These are phyloP conservation scores for Pygocentrus nattereri DNA, from an alignment of 2,797 vertebrate species.

Conservation along the genomic window DNA sequence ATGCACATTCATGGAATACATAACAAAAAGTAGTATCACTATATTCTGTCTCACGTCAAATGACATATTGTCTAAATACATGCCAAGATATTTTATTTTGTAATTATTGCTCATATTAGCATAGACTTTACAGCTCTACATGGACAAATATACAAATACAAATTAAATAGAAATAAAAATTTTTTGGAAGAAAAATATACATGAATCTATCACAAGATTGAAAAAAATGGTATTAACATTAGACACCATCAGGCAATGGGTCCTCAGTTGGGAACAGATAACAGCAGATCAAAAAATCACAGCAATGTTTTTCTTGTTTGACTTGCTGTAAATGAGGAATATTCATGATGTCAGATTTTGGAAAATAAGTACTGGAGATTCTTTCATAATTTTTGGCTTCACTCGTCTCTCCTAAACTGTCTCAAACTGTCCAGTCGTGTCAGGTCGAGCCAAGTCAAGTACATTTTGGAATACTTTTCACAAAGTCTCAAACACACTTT, in stretches of 20 bases:
- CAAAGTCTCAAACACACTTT: conserved; percentile 18
- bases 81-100: too few species aligned
- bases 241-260: neutral
- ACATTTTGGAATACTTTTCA: conserved; percentile 11
- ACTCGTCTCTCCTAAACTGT: neutral
- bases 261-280: too few species aligned
- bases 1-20: too few species aligned
- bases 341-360: neutral
- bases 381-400: too few species aligned
- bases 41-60: too few species aligned
- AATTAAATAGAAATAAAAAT: too few species aligned
- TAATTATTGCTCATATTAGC: too few species aligned
- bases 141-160: too few species aligned
- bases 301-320: neutral
- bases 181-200: too few species aligned
- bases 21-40: too few species aligned
- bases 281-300: neutral
- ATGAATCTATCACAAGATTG: neutral
- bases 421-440: neutral
- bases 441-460: conserved; percentile 12
- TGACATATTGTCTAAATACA: too few species aligned
- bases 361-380: neutral
- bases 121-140: too few species aligned
- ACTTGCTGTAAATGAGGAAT: neutral
- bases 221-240: neutral